A percentile compares a stretch with the other conserved stretches of the same genome.
Conservation (phyloP, 2,797 vertebrate species). For the Pempheris klunzingeri region DNA sequence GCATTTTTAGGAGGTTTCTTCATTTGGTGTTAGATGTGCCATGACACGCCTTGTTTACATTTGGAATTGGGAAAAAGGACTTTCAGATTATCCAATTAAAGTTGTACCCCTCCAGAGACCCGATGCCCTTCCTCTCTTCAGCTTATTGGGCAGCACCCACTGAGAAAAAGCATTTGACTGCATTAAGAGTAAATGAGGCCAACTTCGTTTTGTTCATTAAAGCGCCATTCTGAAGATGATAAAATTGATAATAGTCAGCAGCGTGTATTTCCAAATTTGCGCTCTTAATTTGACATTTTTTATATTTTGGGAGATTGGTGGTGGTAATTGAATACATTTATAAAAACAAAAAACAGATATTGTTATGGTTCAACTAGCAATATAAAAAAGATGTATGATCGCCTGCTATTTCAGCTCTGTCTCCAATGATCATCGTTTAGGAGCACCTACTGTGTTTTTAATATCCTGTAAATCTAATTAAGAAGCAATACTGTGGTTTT, state of each 20-base stretch:
- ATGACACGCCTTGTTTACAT: conserved; percentile 83
- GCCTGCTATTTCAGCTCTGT: conserved; percentile 76
- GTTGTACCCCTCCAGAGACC: conserved; percentile 84
- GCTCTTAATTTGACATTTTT: conserved; percentile 76
- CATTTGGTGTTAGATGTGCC: conserved; percentile 85
- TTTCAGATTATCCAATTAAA: conserved; percentile 86
- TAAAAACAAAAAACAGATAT: conserved; percentile 82
- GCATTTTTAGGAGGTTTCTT: conserved; percentile 72
- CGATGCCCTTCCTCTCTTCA: conserved; percentile 79
- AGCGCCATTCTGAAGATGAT: conserved; percentile 79
- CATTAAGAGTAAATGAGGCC: conserved; percentile 85
- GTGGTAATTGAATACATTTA: conserved; percentile 78
- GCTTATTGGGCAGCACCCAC: conserved; percentile 85
- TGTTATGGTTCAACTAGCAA: conserved; percentile 71
- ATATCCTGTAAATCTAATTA: conserved; percentile 87
- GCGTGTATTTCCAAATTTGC: conserved; percentile 73
- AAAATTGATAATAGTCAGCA: conserved; percentile 74
- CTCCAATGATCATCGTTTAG: conserved; percentile 84
- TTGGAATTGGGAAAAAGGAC: conserved; percentile 85
- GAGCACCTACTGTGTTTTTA: conserved; percentile 86
- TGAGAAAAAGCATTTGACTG: conserved; percentile 86
- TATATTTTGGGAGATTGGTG: conserved; percentile 70
- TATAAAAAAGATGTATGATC: conserved; percentile 78
- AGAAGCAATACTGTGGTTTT: conserved; percentile 82
- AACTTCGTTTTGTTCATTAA: conserved; percentile 85